Evolutionary conservation across 2,113 vertebrate species (phyloP), one percentile per base, ranked within the genome.

Genomic region (Bos indicus): DNA sequence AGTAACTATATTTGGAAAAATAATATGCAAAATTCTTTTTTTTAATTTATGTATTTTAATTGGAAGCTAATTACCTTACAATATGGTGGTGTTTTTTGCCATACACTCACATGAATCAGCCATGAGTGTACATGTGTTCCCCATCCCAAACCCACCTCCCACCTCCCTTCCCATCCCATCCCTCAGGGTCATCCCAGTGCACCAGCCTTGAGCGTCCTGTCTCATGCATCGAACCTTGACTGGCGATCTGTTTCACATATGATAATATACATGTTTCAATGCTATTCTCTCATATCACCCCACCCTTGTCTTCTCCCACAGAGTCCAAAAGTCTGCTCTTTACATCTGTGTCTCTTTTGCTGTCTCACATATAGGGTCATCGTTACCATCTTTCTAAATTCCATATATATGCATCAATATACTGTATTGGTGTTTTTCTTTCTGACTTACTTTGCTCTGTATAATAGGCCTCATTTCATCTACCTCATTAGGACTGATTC

Each of bases 131-230:
- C 33, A 36, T 11, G 33, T 67, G 33, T 67, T 11, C 64, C 64
- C 17, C 8, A 36, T 10, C 4, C 64, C 0, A 3, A 36, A 21
- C 4, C 0, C 4, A 4, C 17, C 64, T 5, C 30, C 14, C 1
- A 2, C 1, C 1, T n/a, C 16, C 33, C 62, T 19, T 4, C 17
- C n/a, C 8, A 67, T 67, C 8, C 33, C 64, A 67, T 21, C 64
- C 64, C 33, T 67, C 17, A 36, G 17, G 33, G 33, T 67, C 4
- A 21, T 67, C 64, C 64, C 17, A 36, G 64, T 67, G 64, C 17
- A 67, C 33, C 64, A 67, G 33, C 33, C 64, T 17, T 21, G 4
- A 36, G 8, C 33, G 36, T 2, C 17, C 33, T 36, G 33, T 36
- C 4, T 67, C 64, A 67, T 67, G 64, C 33, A 67, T 67, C 1